phyloP scores from a whole-genome alignment of 2,113 vertebrate species.

The Salvelinus sp. region DNA sequence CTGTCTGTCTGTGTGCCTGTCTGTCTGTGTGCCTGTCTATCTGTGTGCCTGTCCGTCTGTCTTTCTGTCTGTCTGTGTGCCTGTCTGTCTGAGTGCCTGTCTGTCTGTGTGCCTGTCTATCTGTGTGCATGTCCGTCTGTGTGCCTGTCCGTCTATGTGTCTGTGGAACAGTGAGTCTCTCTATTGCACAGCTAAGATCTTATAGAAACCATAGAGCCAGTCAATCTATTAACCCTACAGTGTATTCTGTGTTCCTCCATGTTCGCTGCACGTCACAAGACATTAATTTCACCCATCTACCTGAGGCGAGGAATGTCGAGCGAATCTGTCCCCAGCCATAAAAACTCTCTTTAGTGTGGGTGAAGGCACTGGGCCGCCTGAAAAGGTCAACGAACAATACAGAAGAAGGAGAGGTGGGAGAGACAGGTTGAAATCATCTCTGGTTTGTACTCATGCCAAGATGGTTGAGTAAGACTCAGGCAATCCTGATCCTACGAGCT shows the following conservation, averaged over 20 bases:
- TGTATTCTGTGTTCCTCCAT: conserved; percentile 33
- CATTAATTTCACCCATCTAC: conserved; percentile 54
- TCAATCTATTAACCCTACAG: conserved; percentile 39
- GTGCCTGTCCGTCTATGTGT: too few species aligned
- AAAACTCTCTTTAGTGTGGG: conserved; percentile 61
- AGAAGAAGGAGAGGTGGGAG: conserved; percentile 14
- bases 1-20: too few species aligned
- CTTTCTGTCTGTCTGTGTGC: too few species aligned
- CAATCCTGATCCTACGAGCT: background rate
- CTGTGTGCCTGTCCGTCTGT: too few species aligned
- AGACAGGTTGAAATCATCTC: conserved; percentile 45
- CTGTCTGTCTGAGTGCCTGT: too few species aligned
- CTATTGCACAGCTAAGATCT: too few species aligned
- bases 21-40: too few species aligned
- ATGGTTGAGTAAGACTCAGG: background rate
- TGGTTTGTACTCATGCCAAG: conserved; percentile 16
- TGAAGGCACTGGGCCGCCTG: conserved; percentile 54
- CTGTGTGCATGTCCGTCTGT: too few species aligned
- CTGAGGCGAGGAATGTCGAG: conserved; percentile 47
- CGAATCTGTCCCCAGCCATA: conserved; percentile 44
- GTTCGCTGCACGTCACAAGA: conserved; percentile 59
- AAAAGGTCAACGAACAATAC: conserved; percentile 63
- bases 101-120: too few species aligned
- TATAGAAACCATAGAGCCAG: too few species aligned
- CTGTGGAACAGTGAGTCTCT: too few species aligned